Conservation (phyloP, 2,797 vertebrate species). For the Cephalopachus bancanus region DNA sequence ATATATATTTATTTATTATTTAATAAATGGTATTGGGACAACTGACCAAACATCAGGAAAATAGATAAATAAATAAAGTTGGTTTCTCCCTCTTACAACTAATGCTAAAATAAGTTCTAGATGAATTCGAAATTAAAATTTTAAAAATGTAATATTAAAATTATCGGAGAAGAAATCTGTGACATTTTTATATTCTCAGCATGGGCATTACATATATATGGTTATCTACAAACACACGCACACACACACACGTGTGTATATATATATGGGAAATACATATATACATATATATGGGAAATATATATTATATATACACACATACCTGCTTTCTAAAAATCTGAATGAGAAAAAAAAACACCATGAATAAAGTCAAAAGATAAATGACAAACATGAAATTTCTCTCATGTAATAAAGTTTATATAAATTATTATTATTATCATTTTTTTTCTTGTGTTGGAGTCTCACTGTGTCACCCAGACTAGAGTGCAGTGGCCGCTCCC, state of each 20-base stretch:
- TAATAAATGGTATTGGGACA: not conserved
- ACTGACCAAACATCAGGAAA: not conserved
- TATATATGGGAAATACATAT: no score
- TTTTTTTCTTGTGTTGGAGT: no score
- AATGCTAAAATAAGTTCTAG: not conserved
- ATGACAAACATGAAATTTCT: not conserved
- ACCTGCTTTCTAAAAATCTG: not conserved
- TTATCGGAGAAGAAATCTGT: not conserved
- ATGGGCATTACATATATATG: not conserved
- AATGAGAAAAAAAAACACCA: not conserved
- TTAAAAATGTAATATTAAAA: not conserved
- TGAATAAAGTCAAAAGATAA: not conserved
- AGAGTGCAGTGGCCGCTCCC: no score
- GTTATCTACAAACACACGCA: not conserved
- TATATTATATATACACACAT: not conserved
- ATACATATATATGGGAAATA: no score
- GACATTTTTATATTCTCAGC: not conserved
- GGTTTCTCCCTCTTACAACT: not conserved
- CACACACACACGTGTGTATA: no score
- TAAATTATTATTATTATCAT: not conserved
- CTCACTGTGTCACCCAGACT: no score
- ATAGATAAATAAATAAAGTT: not conserved
- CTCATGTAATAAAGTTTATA: not conserved
- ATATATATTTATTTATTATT: not conserved
- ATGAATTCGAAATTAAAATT: not conserved